phyloP scores from a whole-genome alignment of 2,888 invertebrate genomes.

The Yponomeuta cagnagella region DNA sequence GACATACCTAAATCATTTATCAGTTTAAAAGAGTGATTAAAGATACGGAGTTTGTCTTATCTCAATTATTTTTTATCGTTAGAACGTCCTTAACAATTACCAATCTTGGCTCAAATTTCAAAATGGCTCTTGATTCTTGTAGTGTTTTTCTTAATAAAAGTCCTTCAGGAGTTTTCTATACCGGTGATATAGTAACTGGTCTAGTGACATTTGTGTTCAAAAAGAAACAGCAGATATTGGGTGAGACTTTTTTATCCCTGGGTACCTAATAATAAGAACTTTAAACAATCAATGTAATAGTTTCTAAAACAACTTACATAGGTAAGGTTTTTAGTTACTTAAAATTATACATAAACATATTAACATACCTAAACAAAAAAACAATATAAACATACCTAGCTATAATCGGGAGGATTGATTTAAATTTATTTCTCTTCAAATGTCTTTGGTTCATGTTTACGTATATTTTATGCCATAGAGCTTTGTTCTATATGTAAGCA shows the following conservation, averaged over 20 bases:
- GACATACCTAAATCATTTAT: no score
- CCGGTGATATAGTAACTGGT: conserved; percentile 62
- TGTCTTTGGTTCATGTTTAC: no score
- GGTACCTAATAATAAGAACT: not conserved
- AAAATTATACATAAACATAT: no score
- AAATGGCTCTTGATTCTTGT: conserved; percentile 51
- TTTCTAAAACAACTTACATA: no score
- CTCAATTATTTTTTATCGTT: not conserved
- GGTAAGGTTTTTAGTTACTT: no score
- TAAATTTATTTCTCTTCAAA: no score
- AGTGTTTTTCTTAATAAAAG: conserved; percentile 50
- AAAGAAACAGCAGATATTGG: conserved; percentile 43
- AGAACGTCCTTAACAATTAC: not conserved
- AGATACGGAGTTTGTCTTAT: not conserved
- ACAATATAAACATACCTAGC: no score
- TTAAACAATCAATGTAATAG: not conserved
- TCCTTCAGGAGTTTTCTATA: conserved; percentile 49
- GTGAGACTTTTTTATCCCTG: conserved; percentile 31
- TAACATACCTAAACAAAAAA: no score
- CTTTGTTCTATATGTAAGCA: no score
- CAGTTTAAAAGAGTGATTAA: not conserved
- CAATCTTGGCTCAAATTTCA: no score
- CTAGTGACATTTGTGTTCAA: conserved; percentile 48
- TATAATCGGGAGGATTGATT: no score
- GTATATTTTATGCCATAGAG: no score